Conservation (phyloP, 2,797 vertebrate species). For the Vultur gryphus region DNA sequence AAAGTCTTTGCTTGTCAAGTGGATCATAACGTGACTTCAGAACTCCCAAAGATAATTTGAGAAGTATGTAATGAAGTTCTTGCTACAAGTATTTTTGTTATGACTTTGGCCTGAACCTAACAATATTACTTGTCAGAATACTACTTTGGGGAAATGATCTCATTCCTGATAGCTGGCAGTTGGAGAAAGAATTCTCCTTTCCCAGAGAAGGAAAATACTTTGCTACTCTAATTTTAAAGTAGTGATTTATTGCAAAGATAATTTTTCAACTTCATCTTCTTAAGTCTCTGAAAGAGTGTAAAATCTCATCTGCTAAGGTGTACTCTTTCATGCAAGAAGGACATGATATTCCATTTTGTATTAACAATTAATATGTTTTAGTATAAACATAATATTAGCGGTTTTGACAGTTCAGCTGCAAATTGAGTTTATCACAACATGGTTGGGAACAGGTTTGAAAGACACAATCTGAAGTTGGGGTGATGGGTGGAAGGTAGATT, state of each 20-base stretch:
- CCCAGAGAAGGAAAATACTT: background rate
- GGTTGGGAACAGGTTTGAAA: background rate
- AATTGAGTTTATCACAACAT: background rate
- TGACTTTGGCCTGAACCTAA: background rate
- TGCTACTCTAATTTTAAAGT: background rate
- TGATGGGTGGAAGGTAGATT: background rate
- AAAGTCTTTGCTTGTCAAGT: background rate
- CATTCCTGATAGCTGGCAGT: background rate
- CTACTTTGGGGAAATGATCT: background rate
- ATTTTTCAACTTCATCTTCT: background rate
- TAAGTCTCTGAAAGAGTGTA: background rate
- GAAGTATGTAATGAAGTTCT: background rate
- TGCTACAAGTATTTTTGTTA: background rate
- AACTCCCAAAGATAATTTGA: background rate
- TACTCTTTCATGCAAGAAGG: background rate
- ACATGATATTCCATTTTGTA: background rate
- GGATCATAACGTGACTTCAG: background rate
- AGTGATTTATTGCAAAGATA: background rate
- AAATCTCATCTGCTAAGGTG: background rate
- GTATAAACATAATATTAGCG: background rate
- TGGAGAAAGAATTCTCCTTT: background rate
- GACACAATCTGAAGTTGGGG: background rate
- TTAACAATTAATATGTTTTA: background rate
- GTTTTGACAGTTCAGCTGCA: background rate
- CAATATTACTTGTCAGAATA: background rate